A percentile compares a stretch with the other conserved stretches of the same genome.
Conservation (phyloP, 92 coral and sea anemone genomes). For the Meandrina meandrites region DNA sequence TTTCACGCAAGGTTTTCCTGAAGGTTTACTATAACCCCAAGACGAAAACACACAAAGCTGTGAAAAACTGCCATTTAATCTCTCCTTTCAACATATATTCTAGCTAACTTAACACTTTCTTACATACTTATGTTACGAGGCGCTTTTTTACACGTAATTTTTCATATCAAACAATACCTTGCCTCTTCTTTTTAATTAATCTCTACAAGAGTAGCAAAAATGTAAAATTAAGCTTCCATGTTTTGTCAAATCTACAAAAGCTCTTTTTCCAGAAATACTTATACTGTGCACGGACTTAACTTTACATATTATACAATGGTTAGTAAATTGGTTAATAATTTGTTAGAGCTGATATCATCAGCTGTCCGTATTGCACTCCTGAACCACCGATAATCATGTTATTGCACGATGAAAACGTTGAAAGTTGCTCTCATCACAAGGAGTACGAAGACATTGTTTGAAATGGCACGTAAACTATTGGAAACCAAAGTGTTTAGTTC, state of each 20-base stretch:
- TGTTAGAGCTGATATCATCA: neutral
- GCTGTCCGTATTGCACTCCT: constrained; percentile 7
- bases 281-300: constrained; percentile 29
- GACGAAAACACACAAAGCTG: neutral
- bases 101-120: constrained; percentile 42
- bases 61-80: constrained; percentile 43
- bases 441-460: neutral
- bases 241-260: constrained; percentile 48
- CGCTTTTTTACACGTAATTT: constrained; percentile 29
- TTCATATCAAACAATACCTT: constrained; percentile 47
- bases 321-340: constrained; percentile 4
- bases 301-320: constrained; percentile 51
- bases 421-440: neutral
- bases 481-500: neutral
- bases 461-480: neutral
- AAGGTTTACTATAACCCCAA: neutral
- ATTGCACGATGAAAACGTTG: neutral
- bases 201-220: constrained; percentile 62
- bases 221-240: constrained; percentile 46
- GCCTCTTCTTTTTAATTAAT: constrained; percentile 53
- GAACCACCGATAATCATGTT: neutral
- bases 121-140: constrained; percentile 42
- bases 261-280: constrained; percentile 36
- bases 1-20: too few species aligned
- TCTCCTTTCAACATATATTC: constrained; percentile 49